Conservation (phyloP, 1,140 invertebrate species). For the Drosophila murphyi region DNA sequence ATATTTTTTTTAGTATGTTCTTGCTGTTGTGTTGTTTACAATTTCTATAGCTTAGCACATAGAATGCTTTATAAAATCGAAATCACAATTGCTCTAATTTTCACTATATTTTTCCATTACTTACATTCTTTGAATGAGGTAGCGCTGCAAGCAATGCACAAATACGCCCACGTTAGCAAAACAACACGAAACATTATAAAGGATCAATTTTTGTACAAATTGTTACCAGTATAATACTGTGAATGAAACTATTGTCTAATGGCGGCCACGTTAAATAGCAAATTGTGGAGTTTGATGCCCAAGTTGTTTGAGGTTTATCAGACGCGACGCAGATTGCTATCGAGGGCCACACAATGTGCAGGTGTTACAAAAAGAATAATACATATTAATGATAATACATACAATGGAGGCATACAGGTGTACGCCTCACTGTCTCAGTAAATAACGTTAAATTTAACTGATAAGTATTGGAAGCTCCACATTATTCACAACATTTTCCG, state of each 20-base stretch:
- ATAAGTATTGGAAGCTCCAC: slow-evolving; percentile 23
- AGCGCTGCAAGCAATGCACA: slow-evolving; percentile 19
- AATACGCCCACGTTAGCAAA: slow-evolving; percentile 37
- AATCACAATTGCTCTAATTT: background rate
- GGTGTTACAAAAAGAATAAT: slow-evolving; percentile 61
- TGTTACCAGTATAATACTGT: slow-evolving; percentile 34
- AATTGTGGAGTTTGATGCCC: slow-evolving; percentile 47
- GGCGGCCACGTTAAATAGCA: slow-evolving; percentile 65
- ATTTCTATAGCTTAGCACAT: too few species aligned
- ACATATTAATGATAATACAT: slow-evolving; percentile 27
- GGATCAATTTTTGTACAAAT: slow-evolving; percentile 3
- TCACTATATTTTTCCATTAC: slow-evolving; percentile 12
- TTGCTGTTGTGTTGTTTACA: too few species aligned
- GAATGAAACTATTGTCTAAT: slow-evolving; percentile 53
- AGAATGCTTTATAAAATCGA: background rate
- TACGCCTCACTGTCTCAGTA: slow-evolving; percentile 25
- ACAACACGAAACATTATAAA: slow-evolving; percentile 48
- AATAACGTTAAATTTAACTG: slow-evolving; percentile 47
- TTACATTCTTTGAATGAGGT: slow-evolving; percentile 63
- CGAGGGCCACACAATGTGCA: slow-evolving; percentile 51
- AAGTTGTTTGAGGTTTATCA: slow-evolving; percentile 60
- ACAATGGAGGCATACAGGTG: slow-evolving; percentile 44
- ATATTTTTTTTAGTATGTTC: too few species aligned
- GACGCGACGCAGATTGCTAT: slow-evolving; percentile 52
- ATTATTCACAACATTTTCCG: slow-evolving; percentile 16